A percentile compares a stretch with the other conserved stretches of the same genome.
Evolutionary conservation across 1,140 invertebrate genomes (phyloP).

Genomic region (Drosophila auraria): DNA sequence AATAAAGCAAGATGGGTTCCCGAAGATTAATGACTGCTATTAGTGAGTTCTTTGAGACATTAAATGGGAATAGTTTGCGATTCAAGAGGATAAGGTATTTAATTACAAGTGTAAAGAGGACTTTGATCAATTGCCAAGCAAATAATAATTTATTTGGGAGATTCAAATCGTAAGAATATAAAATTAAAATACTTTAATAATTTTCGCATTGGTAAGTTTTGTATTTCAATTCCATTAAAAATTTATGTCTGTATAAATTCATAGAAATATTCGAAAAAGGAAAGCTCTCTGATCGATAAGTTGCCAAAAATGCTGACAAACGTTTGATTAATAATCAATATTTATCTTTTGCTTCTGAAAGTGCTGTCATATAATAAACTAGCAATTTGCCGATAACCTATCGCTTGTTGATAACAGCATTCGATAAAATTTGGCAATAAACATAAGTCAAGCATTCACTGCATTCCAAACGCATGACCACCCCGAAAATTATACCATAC

Average conservation of each 20-base stretch:
- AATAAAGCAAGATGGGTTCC: neutral
- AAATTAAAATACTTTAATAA: neutral
- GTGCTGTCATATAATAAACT: neutral
- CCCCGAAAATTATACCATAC: neutral
- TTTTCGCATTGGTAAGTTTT: neutral
- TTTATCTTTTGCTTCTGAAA: constrained; percentile 6
- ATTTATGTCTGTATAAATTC: neutral
- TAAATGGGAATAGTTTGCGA: neutral
- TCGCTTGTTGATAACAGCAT: constrained; percentile 9
- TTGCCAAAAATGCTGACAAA: neutral
- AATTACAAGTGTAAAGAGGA: neutral
- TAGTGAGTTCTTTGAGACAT: neutral
- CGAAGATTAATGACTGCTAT: neutral
- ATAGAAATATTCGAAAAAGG: neutral
- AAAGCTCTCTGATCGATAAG: neutral
- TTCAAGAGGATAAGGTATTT: neutral
- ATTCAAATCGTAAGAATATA: neutral
- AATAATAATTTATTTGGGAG: neutral
- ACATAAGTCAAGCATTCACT: constrained; percentile 3
- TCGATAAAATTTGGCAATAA: constrained; percentile 19
- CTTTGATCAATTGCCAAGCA: neutral
- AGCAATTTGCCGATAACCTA: constrained; percentile 12
- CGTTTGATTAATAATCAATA: constrained; percentile 12
- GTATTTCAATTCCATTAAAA: neutral
- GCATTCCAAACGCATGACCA: constrained; percentile 12